phyloP scores from a whole-genome alignment of 2,113 vertebrate species.

The Lipophrys pholis region DNA sequence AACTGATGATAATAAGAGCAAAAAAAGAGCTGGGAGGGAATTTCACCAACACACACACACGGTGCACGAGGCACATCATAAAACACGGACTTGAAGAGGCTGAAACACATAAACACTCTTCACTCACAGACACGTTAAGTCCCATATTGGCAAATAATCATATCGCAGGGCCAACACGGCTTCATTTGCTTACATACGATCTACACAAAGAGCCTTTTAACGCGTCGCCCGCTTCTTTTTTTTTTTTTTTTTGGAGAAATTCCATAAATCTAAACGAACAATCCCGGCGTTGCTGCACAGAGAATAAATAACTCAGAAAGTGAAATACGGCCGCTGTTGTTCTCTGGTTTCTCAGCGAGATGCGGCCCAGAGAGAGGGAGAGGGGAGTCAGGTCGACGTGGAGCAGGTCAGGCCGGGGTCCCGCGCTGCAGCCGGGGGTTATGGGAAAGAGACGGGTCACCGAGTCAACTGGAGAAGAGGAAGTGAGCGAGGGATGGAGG shows the following conservation, averaged over 20 bases:
- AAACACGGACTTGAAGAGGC: conserved; percentile 40
- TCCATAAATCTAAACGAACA: conserved; percentile 38
- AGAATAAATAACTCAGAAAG: conserved; percentile 53
- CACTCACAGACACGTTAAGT: conserved; percentile 14
- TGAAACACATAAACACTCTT: conserved; percentile 42
- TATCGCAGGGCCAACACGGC: conserved; percentile 19
- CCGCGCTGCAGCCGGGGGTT: conserved; percentile 63
- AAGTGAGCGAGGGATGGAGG: conserved; percentile 32
- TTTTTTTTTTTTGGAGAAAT: conserved; percentile 23
- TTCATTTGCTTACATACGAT: conserved; percentile 37
- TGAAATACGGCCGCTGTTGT: conserved; percentile 54
- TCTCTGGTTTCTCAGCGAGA: too few relatives aligned
- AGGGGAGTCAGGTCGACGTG: conserved; percentile 38
- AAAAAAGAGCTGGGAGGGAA: conserved; percentile 26
- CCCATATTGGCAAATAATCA: conserved; percentile 46
- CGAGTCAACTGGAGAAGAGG: conserved; percentile 44
- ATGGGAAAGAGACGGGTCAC: conserved; percentile 72
- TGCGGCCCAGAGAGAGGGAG: conserved; percentile 25
- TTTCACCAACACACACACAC: conserved; percentile 37
- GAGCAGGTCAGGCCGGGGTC: conserved; percentile 63
- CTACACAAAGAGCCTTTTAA: conserved; percentile 12
- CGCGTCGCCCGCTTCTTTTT: conserved; percentile 6
- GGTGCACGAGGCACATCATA: conserved; percentile 29
- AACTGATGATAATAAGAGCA: conserved; percentile 38
- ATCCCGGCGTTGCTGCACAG: conserved; percentile 36